A percentile compares a stretch with the other conserved stretches of the same genome.
Evolutionary conservation across 1,140 invertebrate genomes (phyloP).

Genomic region (Oedothorax gibbosus): DNA sequence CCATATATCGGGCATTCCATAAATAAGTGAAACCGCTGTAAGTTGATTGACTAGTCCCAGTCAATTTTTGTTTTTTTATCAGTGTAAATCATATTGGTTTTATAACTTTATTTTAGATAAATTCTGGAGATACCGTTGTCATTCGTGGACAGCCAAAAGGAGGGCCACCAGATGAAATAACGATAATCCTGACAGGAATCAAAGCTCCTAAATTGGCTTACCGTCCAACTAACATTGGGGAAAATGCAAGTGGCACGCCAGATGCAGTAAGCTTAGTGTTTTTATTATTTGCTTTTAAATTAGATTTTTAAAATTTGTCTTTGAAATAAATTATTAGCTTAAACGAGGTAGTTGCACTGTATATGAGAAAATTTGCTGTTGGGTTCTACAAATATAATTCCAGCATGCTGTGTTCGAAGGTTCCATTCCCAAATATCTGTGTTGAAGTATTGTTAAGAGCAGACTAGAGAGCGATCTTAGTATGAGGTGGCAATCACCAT

Average conservation of each 20-base stretch:
- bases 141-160: constrained; percentile 82
- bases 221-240: constrained; percentile 74
- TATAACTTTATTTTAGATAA: constrained; percentile 74
- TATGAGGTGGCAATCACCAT: too few relatives aligned
- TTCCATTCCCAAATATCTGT: too few relatives aligned
- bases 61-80: too few relatives aligned
- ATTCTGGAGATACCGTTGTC: constrained; percentile 90
- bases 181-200: constrained; percentile 89
- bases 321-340: not conserved
- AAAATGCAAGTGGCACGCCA: constrained; percentile 75
- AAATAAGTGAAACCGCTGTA: too few relatives aligned
- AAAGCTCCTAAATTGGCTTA: constrained; percentile 91
- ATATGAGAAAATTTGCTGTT: too few relatives aligned
- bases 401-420: too few relatives aligned
- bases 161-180: constrained; percentile 91
- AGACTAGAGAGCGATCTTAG: too few relatives aligned
- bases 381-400: too few relatives aligned
- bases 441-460: too few relatives aligned
- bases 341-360: not conserved
- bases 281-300: not conserved
- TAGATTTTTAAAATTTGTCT: not conserved
- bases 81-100: too few relatives aligned
- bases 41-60: too few relatives aligned
- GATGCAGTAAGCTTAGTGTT: constrained; percentile 76
- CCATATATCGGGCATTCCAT: too few relatives aligned